A percentile compares a stretch with the other conserved stretches of the same genome.
Conservation (phyloP, 2,113 vertebrate genomes). For the Oxyura jamaicensis region DNA sequence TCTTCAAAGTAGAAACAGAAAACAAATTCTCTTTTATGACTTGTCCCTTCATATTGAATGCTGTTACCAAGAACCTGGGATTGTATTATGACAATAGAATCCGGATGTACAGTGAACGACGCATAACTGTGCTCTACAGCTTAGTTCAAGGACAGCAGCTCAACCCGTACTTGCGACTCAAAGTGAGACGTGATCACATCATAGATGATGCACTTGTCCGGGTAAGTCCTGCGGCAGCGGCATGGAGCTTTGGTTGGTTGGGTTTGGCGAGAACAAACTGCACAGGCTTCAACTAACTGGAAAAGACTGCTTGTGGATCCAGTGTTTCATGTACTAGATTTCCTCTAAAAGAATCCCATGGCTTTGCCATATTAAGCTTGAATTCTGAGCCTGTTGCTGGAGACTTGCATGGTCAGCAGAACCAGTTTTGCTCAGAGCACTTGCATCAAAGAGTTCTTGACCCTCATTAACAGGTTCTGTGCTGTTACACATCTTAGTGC, state of each 20-base stretch:
- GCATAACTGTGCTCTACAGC: conserved; percentile 97
- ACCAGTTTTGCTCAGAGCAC: background rate
- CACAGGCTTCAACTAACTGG: background rate
- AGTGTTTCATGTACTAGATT: background rate
- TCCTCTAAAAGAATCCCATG: background rate
- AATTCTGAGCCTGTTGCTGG: background rate
- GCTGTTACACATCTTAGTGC: background rate
- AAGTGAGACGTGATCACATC: conserved; percentile 96
- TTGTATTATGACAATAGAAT: conserved; percentile 99
- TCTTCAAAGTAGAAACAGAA: conserved; percentile 98
- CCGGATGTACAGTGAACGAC: conserved; percentile 97
- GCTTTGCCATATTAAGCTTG: background rate
- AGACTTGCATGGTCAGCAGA: background rate
- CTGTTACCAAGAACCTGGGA: conserved; percentile 96
- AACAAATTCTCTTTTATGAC: conserved; percentile 99
- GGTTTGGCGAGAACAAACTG: background rate
- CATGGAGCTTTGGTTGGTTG: background rate
- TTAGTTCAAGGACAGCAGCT: conserved; percentile 95
- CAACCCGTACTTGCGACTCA: conserved; percentile 93
- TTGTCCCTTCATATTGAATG: conserved; percentile 95
- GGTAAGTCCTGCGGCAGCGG: conserved; percentile 78
- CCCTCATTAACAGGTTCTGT: background rate
- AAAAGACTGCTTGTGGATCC: background rate
- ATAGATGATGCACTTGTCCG: conserved; percentile 97
- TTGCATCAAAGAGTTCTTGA: background rate